Base-by-base conservation (phyloP, 2,113 vertebrate genomes). In the Propithecus coquereli region DNA sequence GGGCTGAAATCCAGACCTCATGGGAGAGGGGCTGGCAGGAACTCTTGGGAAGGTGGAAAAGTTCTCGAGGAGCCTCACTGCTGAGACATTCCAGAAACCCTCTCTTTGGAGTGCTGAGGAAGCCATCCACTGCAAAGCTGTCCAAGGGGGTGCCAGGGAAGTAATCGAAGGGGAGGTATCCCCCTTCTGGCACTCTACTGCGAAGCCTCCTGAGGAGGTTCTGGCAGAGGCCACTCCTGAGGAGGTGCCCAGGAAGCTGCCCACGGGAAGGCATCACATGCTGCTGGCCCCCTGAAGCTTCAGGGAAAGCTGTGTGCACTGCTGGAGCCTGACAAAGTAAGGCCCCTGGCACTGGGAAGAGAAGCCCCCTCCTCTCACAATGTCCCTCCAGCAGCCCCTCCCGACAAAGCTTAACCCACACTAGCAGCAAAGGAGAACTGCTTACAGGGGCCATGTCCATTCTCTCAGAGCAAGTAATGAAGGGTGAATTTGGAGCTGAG, bases 11-110 rank as follows among this genome's bases (percentile, higher is more conserved):
- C 27, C 70, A 32, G 25, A 50, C 52, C n/a, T 83, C 30, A 2
- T 5, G 25, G 30, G 32, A 79, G 30, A 57, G 17, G 73, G 52
- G 22, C 17, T 0, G 1, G 52, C 45, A 0, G 0, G 5, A 37
- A 47, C 14, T 54, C 52, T 54, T 59, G 13, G 90, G 34, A 32
- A 47, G 27, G 40, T 20, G 5, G 57, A 12, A 45, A 87, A 65
- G n/a, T 47, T 68, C 66, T 37, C 0, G 6, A 37, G 14, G 32
- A 17, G 61, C 45, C 32, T 25, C 6, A 34, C 8, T 18, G 25
- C 32, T 59, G 59, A 70, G 37, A 57, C 23, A 57, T n/a, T 77
- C 37, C 57, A 45, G 45, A 95, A 81, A 59, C n/a, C 59, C 32
- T 37, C 86, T 77, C 52, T 93, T 83, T 34, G 43, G 79, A 79